A percentile compares a stretch with the other conserved stretches of the same genome.
Conservation (phyloP, 2,797 vertebrate genomes). For the Odontamblyopus rebecca region DNA sequence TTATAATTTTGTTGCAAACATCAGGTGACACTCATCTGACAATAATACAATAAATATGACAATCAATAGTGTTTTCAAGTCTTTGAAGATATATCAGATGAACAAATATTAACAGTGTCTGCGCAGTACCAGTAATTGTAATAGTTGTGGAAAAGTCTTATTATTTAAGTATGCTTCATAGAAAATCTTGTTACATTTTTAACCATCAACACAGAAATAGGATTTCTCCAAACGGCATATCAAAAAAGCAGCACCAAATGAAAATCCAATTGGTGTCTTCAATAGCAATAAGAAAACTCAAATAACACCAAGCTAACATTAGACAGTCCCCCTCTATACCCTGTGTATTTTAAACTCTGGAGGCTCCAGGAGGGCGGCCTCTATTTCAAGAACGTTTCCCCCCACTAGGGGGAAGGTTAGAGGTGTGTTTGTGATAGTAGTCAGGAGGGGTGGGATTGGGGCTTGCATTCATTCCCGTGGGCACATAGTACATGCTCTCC, state of each 20-base stretch:
- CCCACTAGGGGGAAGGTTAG: slow-evolving; percentile 71
- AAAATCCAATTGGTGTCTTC: slow-evolving; percentile 56
- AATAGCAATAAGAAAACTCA: slow-evolving; percentile 65
- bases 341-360: slow-evolving; percentile 70
- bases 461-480: slow-evolving; percentile 85
- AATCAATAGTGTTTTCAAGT: slow-evolving; percentile 61
- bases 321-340: slow-evolving; percentile 63
- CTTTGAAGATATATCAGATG: slow-evolving; percentile 43
- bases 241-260: slow-evolving; percentile 59
- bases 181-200: slow-evolving; percentile 37
- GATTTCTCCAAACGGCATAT: slow-evolving; percentile 38
- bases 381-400: slow-evolving; percentile 81
- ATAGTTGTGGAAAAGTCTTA: slow-evolving; percentile 45
- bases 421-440: slow-evolving; percentile 79
- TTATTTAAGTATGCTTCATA: slow-evolving; percentile 33
- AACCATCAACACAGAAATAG: slow-evolving; percentile 29
- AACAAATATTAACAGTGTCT: slow-evolving; percentile 42
- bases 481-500: slow-evolving; percentile 91
- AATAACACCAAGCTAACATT: slow-evolving; percentile 73
- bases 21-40: slow-evolving; percentile 44
- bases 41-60: slow-evolving; percentile 63
- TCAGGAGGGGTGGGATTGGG: slow-evolving; percentile 79
- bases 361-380: slow-evolving; percentile 72
- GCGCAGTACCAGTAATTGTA: slow-evolving; percentile 24
- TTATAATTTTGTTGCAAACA: slow-evolving; percentile 56